Conservation (phyloP, 1,140 invertebrate genomes). For the Dinoponera quadriceps region DNA sequence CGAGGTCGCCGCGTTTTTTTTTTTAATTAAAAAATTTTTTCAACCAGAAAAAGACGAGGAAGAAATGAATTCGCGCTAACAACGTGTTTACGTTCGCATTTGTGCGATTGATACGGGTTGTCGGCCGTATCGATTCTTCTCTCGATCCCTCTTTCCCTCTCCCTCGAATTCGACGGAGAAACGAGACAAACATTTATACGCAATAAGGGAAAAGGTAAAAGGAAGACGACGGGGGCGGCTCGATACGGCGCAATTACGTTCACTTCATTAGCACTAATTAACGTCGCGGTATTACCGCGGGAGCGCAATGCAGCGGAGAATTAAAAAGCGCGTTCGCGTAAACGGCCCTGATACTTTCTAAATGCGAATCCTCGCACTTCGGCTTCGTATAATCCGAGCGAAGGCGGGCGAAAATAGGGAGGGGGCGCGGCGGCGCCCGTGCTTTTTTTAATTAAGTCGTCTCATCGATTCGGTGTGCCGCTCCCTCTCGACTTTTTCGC, state of each 20-base stretch:
- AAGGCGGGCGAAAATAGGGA: too few species aligned
- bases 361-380: slow-evolving; percentile 42
- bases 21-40: too few species aligned
- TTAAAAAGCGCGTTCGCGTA: slow-evolving; percentile 46
- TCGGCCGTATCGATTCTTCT: too few species aligned
- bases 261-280: slow-evolving; percentile 43
- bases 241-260: slow-evolving; percentile 39
- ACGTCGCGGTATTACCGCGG: not conserved
- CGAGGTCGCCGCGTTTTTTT: not conserved
- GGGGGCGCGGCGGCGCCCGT: not conserved
- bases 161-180: not conserved
- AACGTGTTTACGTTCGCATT: too few species aligned
- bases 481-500: slow-evolving; percentile 34
- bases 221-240: slow-evolving; percentile 8
- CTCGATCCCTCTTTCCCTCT: too few species aligned
- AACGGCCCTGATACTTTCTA: slow-evolving; percentile 40
- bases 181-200: not conserved
- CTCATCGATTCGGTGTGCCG: slow-evolving; percentile 15
- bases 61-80: too few species aligned
- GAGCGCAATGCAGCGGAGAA: slow-evolving; percentile 9
- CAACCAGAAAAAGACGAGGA: too few species aligned
- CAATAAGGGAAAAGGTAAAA: not conserved
- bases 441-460: slow-evolving; percentile 56
- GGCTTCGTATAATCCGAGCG: slow-evolving; percentile 14
- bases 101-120: too few species aligned